Evolutionary conservation across 2,113 vertebrate genomes (phyloP).

Genomic region (Euleptes europaea): DNA sequence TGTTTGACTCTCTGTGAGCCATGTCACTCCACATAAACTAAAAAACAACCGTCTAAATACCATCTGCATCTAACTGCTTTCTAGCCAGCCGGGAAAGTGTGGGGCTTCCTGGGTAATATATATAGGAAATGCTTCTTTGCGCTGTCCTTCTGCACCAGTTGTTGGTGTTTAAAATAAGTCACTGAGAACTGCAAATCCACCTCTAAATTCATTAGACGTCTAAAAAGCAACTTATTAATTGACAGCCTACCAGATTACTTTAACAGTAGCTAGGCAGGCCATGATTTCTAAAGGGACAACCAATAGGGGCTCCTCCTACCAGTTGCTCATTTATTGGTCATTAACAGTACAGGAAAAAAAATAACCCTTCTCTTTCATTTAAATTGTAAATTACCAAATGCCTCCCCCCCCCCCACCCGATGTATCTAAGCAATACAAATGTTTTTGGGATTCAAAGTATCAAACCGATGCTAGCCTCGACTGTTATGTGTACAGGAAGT

Average conservation of each 20-base stretch:
- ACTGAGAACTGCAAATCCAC: background rate
- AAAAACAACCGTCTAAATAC: background rate
- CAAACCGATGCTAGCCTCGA: background rate
- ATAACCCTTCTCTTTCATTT: background rate
- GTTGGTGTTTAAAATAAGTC: background rate
- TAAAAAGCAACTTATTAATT: background rate
- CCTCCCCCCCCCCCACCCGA: background rate
- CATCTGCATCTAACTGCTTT: background rate
- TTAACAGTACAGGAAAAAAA: background rate
- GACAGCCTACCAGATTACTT: background rate
- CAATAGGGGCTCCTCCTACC: background rate
- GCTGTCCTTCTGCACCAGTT: background rate
- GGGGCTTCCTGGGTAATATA: background rate
- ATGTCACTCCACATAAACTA: background rate
- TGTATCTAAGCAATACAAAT: background rate
- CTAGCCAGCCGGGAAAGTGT: background rate
- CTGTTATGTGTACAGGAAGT: constrained; percentile 25
- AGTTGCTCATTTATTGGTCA: constrained; percentile 11
- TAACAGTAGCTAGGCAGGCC: background rate
- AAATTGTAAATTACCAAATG: constrained; percentile 2
- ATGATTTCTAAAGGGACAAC: background rate
- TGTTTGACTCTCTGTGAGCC: background rate
- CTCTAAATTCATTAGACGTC: background rate
- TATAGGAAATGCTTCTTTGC: background rate
- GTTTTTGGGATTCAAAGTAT: constrained; percentile 31